phyloP scores from a whole-genome alignment of 2,113 vertebrate genomes.

The Platysteira castanea region DNA sequence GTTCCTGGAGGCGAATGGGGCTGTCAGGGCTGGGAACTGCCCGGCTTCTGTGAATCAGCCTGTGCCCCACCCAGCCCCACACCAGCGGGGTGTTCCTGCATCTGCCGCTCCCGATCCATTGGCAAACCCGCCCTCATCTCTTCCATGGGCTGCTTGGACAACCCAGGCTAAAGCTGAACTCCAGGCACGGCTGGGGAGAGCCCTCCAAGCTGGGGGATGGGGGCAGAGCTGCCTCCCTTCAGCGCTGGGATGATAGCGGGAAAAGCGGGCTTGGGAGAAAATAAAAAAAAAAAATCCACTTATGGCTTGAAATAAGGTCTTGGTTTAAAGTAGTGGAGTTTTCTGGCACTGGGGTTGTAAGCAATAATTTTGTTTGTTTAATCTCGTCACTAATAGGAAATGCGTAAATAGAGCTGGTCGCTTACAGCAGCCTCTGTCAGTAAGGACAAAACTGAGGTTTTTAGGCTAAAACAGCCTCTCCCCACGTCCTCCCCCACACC shows the following conservation, averaged over 20 bases:
- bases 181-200: neutral
- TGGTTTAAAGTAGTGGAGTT: neutral
- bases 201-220: neutral
- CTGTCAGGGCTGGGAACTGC: neutral
- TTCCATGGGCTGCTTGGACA: neutral
- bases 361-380: neutral
- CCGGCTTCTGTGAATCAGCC: slow-evolving; percentile 9
- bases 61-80: neutral
- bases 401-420: neutral
- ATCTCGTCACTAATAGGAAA: neutral
- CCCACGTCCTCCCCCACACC: rapidly evolving
- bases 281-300: neutral
- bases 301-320: neutral
- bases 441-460: rapidly evolving
- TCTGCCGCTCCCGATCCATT: neutral
- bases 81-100: neutral
- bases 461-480: neutral
- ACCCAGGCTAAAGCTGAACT: neutral
- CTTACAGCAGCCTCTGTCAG: neutral
- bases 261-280: neutral
- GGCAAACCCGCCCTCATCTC: neutral
- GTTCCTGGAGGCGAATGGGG: neutral
- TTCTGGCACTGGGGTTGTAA: neutral
- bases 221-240: neutral
- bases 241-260: neutral